Evolutionary conservation across 2,797 vertebrate genomes (phyloP).

Genomic region (Acanthurus lineatus): DNA sequence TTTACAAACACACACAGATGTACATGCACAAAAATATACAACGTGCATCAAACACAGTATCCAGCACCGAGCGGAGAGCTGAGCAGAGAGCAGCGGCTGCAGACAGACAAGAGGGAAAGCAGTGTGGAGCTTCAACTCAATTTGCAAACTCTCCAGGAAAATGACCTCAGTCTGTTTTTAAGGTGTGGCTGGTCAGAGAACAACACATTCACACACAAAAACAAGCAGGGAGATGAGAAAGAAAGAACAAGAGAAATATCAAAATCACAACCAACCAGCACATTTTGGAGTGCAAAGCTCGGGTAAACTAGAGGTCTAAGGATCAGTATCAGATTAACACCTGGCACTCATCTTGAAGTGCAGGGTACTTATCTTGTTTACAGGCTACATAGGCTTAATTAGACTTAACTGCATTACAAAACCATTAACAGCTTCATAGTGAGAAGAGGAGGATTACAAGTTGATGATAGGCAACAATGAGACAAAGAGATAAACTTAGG

Average conservation of each 20-base stretch:
- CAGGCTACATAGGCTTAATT: conserved; percentile 35
- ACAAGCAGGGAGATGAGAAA: conserved; percentile 20
- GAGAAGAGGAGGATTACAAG: conserved; percentile 48
- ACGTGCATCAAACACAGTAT: neutral
- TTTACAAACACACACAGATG: neutral
- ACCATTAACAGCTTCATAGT: conserved; percentile 55
- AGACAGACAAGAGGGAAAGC: conserved; percentile 37
- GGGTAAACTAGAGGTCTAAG: conserved; percentile 27
- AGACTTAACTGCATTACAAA: conserved; percentile 55
- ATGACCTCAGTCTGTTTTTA: conserved; percentile 80
- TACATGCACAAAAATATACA: neutral
- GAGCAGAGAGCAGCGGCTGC: neutral
- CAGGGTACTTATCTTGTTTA: conserved; percentile 59
- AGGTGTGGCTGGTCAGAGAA: conserved; percentile 74
- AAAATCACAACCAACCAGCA: conserved; percentile 4
- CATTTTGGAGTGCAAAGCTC: conserved; percentile 26
- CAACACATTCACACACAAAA: conserved; percentile 60
- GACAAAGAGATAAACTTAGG: neutral
- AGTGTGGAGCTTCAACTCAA: conserved; percentile 68
- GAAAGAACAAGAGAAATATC: conserved; percentile 25
- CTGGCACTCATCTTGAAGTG: conserved; percentile 28
- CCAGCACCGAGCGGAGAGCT: neutral
- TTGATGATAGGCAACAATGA: conserved; percentile 22
- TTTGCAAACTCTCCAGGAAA: conserved; percentile 74
- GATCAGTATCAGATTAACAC: conserved; percentile 56